Percentiles rank a stretch among this genome's conserved stretches.
Conservation (phyloP, 2,113 vertebrate species). For the Hydrolagus affinis region DNA sequence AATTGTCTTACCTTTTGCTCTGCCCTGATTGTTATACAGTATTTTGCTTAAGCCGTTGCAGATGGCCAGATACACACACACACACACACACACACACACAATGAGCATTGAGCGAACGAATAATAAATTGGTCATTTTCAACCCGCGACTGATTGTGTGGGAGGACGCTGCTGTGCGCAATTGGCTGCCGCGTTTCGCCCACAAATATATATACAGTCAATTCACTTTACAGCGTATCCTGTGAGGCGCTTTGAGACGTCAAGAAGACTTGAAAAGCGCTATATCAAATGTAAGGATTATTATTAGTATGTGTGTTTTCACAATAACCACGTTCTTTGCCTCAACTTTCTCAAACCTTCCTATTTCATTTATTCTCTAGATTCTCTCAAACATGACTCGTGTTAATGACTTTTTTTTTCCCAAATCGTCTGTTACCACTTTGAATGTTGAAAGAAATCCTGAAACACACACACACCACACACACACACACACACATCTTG, state of each 20-base stretch:
- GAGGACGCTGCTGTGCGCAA: too few species aligned
- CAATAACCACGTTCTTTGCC: neutral
- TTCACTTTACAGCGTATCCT: too few species aligned
- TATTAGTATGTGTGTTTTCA: too few species aligned
- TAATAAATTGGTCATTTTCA: too few species aligned
- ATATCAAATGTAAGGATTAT: too few species aligned
- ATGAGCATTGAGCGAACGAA: neutral
- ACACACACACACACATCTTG: neutral
- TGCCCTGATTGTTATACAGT: neutral
- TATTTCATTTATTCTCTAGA: neutral
- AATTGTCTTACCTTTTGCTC: neutral
- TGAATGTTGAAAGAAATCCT: neutral
- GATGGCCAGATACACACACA: neutral
- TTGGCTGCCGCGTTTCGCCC: too few species aligned
- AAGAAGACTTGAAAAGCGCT: too few species aligned
- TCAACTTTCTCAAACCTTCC: too few species aligned
- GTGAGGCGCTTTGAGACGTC: too few species aligned
- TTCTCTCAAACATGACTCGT: neutral
- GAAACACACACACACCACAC: neutral
- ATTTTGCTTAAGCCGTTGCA: neutral
- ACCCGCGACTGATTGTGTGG: too few species aligned
- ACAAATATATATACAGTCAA: too few species aligned
- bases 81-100: too few species aligned
- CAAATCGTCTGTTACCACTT: neutral
- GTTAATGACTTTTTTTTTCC: neutral